phyloP scores from a whole-genome alignment of 2,113 vertebrate genomes.

The Xyrauchen texanus region DNA sequence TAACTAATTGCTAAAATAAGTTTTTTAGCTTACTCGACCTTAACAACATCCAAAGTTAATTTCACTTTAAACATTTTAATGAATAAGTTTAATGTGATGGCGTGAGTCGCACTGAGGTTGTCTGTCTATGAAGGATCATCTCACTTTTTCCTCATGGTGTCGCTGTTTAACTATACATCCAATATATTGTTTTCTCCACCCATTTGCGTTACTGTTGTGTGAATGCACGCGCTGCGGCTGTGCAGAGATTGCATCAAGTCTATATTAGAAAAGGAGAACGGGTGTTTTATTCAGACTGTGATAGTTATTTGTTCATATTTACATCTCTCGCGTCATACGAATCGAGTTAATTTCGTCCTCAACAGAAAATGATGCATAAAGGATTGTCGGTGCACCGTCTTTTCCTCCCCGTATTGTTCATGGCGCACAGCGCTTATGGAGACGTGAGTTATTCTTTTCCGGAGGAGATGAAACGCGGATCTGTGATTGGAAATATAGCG shows the following conservation, averaged over 20 bases:
- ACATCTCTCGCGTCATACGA: background rate
- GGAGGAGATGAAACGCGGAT: conserved; percentile 37
- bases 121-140: background rate
- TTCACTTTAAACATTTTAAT: no score
- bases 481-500: conserved; percentile 37
- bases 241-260: background rate
- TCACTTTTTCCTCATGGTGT: conserved; percentile 28
- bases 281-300: background rate
- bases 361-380: conserved; percentile 53
- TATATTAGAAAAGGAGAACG: background rate
- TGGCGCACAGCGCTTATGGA: conserved; percentile 46
- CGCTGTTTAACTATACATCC: conserved; percentile 28
- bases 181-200: conserved; percentile 17
- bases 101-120: background rate
- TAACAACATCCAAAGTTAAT: no score
- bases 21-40: no score
- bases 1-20: no score
- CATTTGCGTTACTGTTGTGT: conserved; percentile 34
- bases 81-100: background rate
- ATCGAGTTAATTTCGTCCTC: background rate
- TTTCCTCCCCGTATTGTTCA: conserved; percentile 42
- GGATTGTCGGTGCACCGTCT: conserved; percentile 13
- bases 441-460: conserved; percentile 70
- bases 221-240: background rate
- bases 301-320: background rate